Base-by-base conservation (phyloP, 2,888 invertebrate species). In the Drosophila nr. medialis region DNA sequence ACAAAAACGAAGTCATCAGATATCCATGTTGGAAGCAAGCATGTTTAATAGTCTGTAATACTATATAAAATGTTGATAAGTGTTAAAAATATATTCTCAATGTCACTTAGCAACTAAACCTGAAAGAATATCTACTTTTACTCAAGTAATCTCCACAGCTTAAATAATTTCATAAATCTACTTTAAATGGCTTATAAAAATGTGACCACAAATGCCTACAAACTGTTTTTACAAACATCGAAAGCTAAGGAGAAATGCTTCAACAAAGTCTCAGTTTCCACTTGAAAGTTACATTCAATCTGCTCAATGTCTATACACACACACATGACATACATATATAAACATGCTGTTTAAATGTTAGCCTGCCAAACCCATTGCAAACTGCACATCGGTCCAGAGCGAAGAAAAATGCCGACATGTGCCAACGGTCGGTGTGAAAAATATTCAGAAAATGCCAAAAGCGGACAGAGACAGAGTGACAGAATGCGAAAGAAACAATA, bases 321-420 rank as follows among this genome's bases (percentile, higher is more conserved):
- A 24, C 18, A 48, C 63, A n/a, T 24, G 21, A 0, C 21, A 45
- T 2, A 21, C 15, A 45, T 15, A 32, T 13, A 34, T 34, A 0
- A 13, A 13, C 24, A 54, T 15, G 6, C 27, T 75, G 53, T 8
- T 18, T 48, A 71, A 59, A 76, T 64, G 77, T 55, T 77, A 61
- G 29, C 24, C 60, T 51, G 56, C 45, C 40, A 68, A 54, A 69
- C 34, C 45, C 50, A 69, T 45, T 54, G 55, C 54, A 59, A 69
- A 60, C 38, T 58, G 53, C 62, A 58, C 58, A 61, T 59, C 53
- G 24, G 13, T 7, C 38, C 34, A 45, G 48, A 32, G 53, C 53
- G 30, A 29, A 11, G 36, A 29, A 42, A 66, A 59, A 50, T 59
- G 40, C 24, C 48, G 38, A 42, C 51, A 45, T 51, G 45, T 7